A percentile compares a stretch with the other conserved stretches of the same genome.
Evolutionary conservation across 1,140 invertebrate species (phyloP).

Genomic region (Temnothorax nylanderi): DNA sequence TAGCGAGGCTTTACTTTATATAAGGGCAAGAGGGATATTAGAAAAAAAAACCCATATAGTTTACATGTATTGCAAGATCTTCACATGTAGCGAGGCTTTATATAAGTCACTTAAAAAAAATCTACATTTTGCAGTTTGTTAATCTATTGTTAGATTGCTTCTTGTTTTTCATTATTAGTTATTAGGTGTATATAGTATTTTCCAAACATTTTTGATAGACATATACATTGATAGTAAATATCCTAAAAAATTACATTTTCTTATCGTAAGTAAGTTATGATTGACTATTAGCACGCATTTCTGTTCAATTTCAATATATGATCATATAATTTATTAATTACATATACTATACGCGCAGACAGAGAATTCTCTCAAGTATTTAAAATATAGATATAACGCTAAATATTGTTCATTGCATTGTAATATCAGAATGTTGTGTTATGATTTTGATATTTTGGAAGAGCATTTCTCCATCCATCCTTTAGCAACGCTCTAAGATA

Average conservation of each 20-base stretch:
- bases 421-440: slow-evolving; percentile 15
- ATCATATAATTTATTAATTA: slow-evolving; percentile 12
- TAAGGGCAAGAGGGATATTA: neutral
- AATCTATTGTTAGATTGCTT: neutral
- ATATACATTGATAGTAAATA: neutral
- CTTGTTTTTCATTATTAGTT: neutral
- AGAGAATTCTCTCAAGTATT: slow-evolving; percentile 1
- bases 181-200: neutral
- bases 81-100: neutral
- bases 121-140: neutral
- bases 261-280: neutral
- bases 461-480: slow-evolving; percentile 77
- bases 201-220: neutral
- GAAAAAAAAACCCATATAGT: neutral
- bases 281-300: neutral
- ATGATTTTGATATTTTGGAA: slow-evolving; percentile 54
- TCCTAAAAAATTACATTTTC: neutral
- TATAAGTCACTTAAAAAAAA: neutral
- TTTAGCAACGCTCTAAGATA: slow-evolving; percentile 71
- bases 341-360: neutral
- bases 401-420: neutral
- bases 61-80: neutral
- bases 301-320: neutral
- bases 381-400: neutral
- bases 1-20: neutral